phyloP scores from a whole-genome alignment of 2,888 invertebrate genomes.

The Choreutis nemorana region DNA sequence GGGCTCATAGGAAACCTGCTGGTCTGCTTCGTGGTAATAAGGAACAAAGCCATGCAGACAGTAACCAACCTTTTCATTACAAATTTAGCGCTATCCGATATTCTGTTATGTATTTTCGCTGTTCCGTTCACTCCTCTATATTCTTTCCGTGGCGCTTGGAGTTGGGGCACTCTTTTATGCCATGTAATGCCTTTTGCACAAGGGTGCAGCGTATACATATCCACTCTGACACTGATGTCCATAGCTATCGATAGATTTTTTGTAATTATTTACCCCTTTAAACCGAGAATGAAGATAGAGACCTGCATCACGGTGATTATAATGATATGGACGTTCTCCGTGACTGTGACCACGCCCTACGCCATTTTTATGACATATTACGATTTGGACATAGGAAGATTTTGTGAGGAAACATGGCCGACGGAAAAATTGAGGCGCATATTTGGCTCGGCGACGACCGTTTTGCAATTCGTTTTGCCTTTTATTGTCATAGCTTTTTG shows the following conservation, averaged over 20 bases:
- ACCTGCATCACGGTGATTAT: conserved; percentile 87
- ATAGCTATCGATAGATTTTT: conserved; percentile 98
- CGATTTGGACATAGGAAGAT: conserved; percentile 54
- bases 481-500: conserved; percentile 94
- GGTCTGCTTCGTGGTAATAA: conserved; percentile 92
- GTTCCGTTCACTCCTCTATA: conserved; percentile 97
- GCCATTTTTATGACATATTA: conserved; percentile 82
- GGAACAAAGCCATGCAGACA: conserved; percentile 96
- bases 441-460: conserved; percentile 88
- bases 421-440: conserved; percentile 77
- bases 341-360: conserved; percentile 90
- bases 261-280: conserved; percentile 96
- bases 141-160: conserved; percentile 91
- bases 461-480: conserved; percentile 93
- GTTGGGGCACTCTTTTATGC: conserved; percentile 90
- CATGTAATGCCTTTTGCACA: conserved; percentile 94
- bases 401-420: conserved; percentile 93
- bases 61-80: conserved; percentile 98
- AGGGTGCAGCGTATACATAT: conserved; percentile 97
- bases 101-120: conserved; percentile 89
- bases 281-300: conserved; percentile 88
- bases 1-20: conserved; percentile 91
- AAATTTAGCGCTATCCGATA: conserved; percentile 94
- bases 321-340: conserved; percentile 89
- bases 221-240: conserved; percentile 94